Conservation (phyloP, 2,113 vertebrate species). For the Zootoca vivipara region DNA sequence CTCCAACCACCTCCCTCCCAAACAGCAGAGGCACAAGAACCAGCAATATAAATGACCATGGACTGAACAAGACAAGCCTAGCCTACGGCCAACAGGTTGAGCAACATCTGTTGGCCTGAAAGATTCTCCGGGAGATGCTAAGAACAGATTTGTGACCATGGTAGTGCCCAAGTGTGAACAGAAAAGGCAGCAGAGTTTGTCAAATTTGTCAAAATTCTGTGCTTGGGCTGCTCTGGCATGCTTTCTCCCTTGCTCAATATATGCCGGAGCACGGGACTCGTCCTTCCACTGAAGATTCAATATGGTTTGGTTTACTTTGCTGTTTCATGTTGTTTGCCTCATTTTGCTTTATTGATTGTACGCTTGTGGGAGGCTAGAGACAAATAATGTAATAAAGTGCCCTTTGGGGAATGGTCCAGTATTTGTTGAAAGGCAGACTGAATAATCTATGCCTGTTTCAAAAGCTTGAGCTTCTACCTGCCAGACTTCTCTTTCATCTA, state of each 20-base stretch:
- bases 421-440: neutral
- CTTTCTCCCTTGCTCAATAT: slow-evolving; percentile 15
- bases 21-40: too few species aligned
- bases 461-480: neutral
- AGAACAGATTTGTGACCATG: slow-evolving; percentile 1
- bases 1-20: too few species aligned
- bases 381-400: neutral
- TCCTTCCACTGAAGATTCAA: neutral
- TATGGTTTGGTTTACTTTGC: neutral
- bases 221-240: slow-evolving; percentile 1
- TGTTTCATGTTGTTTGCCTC: slow-evolving; percentile 10
- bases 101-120: slow-evolving; percentile 39
- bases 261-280: neutral
- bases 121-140: slow-evolving; percentile 26
- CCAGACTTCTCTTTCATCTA: neutral
- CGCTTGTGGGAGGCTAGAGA: slow-evolving; percentile 6
- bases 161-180: slow-evolving; percentile 24
- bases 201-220: slow-evolving; percentile 7
- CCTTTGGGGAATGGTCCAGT: slow-evolving; percentile 18
- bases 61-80: neutral
- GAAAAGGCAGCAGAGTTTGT: slow-evolving; percentile 39
- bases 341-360: slow-evolving; percentile 39
- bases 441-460: neutral
- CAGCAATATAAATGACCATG: neutral
- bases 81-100: neutral